Conservation (phyloP, 2,797 vertebrate genomes). For the Dendrocincla fuliginosa region DNA sequence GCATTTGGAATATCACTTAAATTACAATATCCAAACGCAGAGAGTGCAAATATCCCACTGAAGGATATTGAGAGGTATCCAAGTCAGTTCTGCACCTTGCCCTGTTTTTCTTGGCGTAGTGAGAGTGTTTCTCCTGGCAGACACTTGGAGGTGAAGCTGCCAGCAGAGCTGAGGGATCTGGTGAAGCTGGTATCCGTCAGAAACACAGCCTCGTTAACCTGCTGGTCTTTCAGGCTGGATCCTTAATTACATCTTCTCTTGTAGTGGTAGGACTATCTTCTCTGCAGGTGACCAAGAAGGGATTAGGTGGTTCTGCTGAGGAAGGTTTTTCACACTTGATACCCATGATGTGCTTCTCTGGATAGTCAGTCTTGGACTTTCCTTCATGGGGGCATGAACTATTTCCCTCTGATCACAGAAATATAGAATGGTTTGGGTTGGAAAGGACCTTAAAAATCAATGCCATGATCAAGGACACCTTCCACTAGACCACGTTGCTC, state of each 20-base stretch:
- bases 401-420: not conserved
- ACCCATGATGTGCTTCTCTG: not conserved
- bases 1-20: not conserved
- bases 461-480: not conserved
- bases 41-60: not conserved
- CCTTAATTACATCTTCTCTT: not conserved
- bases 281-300: not conserved
- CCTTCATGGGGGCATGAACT: not conserved
- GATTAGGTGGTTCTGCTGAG: not conserved
- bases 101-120: not conserved
- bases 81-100: not conserved
- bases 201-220: not conserved
- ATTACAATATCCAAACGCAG: not conserved
- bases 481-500: not conserved
- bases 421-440: not conserved
- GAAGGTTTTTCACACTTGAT: not conserved
- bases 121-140: not conserved
- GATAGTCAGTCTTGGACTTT: not conserved
- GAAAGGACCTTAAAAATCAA: not conserved
- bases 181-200: not conserved
- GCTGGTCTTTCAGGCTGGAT: not conserved
- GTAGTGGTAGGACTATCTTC: not conserved
- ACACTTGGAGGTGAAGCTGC: not conserved
- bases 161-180: not conserved
- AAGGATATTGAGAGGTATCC: not conserved